Evolutionary conservation across 2,113 vertebrate species (phyloP).

Genomic region (Machaerirhynchus nigripectus): DNA sequence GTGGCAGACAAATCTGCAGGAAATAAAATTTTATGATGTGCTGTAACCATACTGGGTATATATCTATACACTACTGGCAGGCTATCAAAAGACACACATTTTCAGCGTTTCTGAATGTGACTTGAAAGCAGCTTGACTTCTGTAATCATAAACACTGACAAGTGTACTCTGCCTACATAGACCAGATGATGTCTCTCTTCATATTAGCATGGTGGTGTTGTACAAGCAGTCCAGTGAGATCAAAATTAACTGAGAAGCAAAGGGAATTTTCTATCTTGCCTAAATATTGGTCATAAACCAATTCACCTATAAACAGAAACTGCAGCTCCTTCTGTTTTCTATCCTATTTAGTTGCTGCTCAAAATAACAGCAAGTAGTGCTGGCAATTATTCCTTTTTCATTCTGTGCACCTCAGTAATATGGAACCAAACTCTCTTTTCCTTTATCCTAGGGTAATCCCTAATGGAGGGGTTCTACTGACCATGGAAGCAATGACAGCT

Average conservation of each 20-base stretch:
- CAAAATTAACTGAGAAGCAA: background rate
- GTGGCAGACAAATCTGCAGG: conserved; percentile 67
- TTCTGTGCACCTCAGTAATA: background rate
- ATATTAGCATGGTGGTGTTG: background rate
- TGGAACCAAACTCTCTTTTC: background rate
- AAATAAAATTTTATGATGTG: conserved; percentile 65
- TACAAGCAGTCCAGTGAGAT: background rate
- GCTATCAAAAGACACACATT: conserved; percentile 40
- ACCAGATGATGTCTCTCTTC: conserved; percentile 1
- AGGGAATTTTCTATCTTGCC: background rate
- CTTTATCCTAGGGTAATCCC: background rate
- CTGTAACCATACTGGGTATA: conserved; percentile 22
- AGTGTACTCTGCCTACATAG: background rate
- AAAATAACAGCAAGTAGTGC: background rate
- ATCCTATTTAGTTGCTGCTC: background rate
- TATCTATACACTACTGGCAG: conserved; percentile 50
- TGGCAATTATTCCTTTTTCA: background rate
- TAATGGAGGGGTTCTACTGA: background rate
- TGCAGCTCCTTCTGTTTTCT: background rate
- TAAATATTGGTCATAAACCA: background rate
- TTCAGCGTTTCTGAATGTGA: conserved; percentile 7
- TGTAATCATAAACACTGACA: conserved; percentile 45
- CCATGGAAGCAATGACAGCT: background rate
- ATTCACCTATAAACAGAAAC: background rate
- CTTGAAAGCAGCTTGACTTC: conserved; percentile 58